These are phyloP conservation scores for Tapirus indicus DNA, from an alignment of 2,797 vertebrate genomes.

Conservation along the genomic window DNA sequence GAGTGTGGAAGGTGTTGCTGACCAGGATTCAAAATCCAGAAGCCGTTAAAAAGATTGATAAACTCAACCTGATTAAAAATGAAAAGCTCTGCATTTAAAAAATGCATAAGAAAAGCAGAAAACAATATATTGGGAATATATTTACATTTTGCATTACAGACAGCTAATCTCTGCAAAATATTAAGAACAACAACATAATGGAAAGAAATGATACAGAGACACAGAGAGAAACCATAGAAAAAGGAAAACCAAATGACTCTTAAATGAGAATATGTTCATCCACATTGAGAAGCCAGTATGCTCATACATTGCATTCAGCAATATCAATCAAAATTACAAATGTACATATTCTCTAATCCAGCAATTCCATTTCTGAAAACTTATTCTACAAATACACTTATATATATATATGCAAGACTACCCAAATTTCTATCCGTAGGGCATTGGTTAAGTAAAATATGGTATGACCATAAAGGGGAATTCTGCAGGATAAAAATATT, in stretches of 20 bases:
- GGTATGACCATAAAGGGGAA: background rate
- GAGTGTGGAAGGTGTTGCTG: background rate
- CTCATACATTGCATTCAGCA: background rate
- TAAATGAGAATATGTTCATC: background rate
- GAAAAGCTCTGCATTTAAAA: background rate
- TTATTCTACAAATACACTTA: background rate
- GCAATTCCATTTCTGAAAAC: background rate
- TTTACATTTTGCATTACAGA: background rate
- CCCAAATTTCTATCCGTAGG: background rate
- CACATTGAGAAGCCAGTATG: background rate
- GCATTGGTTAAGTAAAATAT: background rate
- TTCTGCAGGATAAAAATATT: background rate
- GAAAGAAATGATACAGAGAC: background rate
- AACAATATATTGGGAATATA: background rate
- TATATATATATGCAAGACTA: background rate
- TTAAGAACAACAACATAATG: background rate
- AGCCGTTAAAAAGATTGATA: background rate
- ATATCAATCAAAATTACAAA: background rate
- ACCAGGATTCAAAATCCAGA: background rate
- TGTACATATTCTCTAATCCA: background rate
- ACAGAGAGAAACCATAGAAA: background rate
- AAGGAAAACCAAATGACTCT: background rate
- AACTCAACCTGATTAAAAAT: slow-evolving; percentile 20
- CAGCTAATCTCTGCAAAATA: background rate
- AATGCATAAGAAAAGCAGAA: background rate